These are phyloP conservation scores for Alosa alosa DNA, from an alignment of 2,113 vertebrate genomes.

Conservation along the genomic window DNA sequence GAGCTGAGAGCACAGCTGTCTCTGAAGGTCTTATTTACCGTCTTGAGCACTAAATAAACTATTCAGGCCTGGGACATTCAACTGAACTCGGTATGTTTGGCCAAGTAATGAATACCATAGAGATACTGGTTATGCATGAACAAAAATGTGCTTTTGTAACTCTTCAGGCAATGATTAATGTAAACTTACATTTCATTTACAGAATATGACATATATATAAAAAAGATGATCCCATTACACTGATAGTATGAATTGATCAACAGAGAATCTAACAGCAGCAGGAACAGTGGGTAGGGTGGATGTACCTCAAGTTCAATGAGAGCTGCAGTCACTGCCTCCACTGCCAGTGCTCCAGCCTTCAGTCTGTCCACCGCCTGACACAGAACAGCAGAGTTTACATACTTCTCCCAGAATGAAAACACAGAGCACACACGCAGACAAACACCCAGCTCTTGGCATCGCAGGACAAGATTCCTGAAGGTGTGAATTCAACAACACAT, in stretches of 20 bases:
- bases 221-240: neutral
- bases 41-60: neutral
- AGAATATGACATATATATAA: no score
- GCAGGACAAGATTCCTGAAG: neutral
- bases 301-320: conserved; percentile 93
- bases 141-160: neutral
- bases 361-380: conserved; percentile 92
- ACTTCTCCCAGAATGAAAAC: neutral
- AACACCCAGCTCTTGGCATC: neutral
- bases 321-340: conserved; percentile 95
- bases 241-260: neutral
- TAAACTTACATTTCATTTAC: neutral
- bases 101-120: neutral
- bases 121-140: neutral
- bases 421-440: neutral
- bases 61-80: neutral
- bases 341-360: conserved; percentile 89
- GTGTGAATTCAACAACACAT: conserved; percentile 23
- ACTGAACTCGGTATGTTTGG: neutral
- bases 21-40: neutral
- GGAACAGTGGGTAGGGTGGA: neutral
- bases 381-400: conserved; percentile 28
- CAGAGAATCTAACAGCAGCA: neutral
- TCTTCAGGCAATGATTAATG: neutral
- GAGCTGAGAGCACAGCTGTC: neutral